Percentiles rank a stretch among this genome's conserved stretches.
These are phyloP conservation scores for Ophiodon elongatus DNA, from an alignment of 2,113 vertebrate genomes.

Conservation along the genomic window DNA sequence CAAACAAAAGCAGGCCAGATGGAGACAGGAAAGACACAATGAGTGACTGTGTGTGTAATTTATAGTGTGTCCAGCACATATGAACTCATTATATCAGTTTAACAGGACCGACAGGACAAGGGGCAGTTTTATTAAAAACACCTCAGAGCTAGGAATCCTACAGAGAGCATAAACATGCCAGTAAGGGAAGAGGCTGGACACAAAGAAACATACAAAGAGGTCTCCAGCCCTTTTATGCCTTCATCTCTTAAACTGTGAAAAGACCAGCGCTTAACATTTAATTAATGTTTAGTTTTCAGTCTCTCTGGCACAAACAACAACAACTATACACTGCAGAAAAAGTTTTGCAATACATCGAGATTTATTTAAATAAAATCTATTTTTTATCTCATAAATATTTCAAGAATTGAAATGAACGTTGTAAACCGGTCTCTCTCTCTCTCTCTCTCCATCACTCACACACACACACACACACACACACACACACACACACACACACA, in stretches of 20 bases:
- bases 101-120: neutral
- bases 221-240: constrained; percentile 7
- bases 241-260: constrained; percentile 3
- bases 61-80: neutral
- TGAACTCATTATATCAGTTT: constrained; percentile 6
- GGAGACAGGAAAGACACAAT: neutral
- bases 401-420: no score
- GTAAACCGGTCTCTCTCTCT: no score
- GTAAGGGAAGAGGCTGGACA: neutral
- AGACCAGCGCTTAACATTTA: constrained; percentile 2
- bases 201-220: neutral
- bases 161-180: constrained; percentile 26
- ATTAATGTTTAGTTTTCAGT: neutral
- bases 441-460: neutral
- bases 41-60: neutral
- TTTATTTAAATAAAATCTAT: neutral
- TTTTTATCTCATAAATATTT: constrained; percentile 5
- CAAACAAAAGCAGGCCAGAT: neutral
- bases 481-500: constrained; percentile 8
- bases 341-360: neutral
- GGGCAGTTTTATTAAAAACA: constrained; percentile 51
- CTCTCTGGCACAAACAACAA: neutral
- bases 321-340: neutral
- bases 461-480: neutral
- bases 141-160: constrained; percentile 35